A percentile compares a stretch with the other conserved stretches of the same genome.
Evolutionary conservation across 2,113 vertebrate genomes (phyloP).

Genomic region (Pygoscelis adeliae): DNA sequence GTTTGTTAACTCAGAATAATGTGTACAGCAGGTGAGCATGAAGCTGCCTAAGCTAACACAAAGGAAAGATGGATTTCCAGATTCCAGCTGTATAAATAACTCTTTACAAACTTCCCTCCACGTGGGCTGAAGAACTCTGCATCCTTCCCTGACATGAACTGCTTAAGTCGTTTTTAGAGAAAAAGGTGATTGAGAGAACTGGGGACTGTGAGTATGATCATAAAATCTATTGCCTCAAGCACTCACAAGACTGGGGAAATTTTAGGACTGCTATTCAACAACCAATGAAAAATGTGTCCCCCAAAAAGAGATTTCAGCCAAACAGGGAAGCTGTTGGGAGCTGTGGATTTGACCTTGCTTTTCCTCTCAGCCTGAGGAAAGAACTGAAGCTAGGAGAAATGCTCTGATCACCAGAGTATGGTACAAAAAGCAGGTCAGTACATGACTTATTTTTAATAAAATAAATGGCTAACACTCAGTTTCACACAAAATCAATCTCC

Average conservation of each 20-base stretch:
- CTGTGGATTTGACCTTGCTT: background rate
- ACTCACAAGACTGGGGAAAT: background rate
- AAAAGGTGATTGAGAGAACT: background rate
- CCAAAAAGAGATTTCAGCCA: background rate
- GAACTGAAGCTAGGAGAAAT: background rate
- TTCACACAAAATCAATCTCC: background rate
- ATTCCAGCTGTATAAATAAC: conserved; percentile 42
- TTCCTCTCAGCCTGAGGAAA: background rate
- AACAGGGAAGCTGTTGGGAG: background rate
- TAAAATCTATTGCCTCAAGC: background rate
- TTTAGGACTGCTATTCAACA: background rate
- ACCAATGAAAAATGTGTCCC: background rate
- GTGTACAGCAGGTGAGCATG: conserved; percentile 10
- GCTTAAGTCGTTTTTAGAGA: background rate
- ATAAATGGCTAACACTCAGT: background rate
- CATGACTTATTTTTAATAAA: background rate
- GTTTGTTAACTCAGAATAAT: conserved; percentile 16
- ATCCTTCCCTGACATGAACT: background rate
- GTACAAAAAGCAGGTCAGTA: background rate
- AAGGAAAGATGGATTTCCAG: conserved; percentile 3
- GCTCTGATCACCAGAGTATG: background rate
- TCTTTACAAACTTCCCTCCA: conserved; percentile 3
- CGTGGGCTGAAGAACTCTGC: background rate
- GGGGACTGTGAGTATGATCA: background rate
- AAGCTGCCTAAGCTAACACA: conserved; percentile 15